These are phyloP conservation scores for Alcedo quadribrachys DNA, from an alignment of 2,797 vertebrate species.

Conservation along the genomic window DNA sequence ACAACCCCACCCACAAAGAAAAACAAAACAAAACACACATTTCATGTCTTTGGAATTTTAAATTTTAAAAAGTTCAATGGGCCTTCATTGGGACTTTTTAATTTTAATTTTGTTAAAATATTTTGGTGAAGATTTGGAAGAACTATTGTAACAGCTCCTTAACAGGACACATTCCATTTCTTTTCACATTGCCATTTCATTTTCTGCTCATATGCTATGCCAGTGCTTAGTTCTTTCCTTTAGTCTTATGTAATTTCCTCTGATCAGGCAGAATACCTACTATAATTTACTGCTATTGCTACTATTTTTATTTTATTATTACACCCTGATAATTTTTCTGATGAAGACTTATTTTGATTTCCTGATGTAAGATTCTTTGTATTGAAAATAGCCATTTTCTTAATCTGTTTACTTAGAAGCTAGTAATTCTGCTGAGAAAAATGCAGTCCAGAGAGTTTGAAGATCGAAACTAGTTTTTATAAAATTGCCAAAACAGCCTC, in stretches of 20 bases:
- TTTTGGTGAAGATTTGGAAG: neutral
- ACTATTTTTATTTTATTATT: neutral
- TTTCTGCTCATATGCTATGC: neutral
- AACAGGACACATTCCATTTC: neutral
- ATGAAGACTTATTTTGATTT: neutral
- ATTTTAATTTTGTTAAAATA: neutral
- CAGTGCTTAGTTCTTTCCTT: neutral
- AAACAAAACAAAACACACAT: neutral
- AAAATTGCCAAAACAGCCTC: neutral
- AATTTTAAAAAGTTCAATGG: neutral
- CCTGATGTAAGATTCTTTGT: neutral
- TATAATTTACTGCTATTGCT: neutral
- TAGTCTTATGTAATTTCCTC: neutral
- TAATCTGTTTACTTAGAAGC: neutral
- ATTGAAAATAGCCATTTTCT: neutral
- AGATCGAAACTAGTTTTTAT: neutral
- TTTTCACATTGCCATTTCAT: neutral
- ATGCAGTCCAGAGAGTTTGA: neutral
- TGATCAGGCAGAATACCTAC: neutral
- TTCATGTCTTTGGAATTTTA: neutral
- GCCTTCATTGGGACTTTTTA: neutral
- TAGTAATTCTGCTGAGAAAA: neutral
- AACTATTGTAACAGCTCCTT: neutral
- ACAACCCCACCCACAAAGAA: too few species aligned
- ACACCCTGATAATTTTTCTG: neutral